A percentile compares a stretch with the other conserved stretches of the same genome.
Conservation (phyloP, 2,888 invertebrate genomes). For the Myopa tessellatipennis region DNA sequence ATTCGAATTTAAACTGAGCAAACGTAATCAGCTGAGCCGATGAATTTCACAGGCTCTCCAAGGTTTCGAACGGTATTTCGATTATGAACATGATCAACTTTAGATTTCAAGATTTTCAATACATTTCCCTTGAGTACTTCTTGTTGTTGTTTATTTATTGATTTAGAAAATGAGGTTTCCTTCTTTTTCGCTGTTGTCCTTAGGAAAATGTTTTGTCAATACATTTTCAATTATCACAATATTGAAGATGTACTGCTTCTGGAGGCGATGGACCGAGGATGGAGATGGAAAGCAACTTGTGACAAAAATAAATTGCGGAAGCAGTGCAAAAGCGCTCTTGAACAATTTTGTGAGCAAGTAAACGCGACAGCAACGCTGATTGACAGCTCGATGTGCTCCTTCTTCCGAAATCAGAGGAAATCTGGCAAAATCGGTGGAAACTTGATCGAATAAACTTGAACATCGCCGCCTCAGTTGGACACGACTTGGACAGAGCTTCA, state of each 20-base stretch:
- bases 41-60: no score
- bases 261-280: conserved; percentile 50
- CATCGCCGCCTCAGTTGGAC: neutral
- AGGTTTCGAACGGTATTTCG: no score
- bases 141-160: no score
- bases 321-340: conserved; percentile 50
- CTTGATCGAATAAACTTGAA: neutral
- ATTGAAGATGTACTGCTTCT: conserved; percentile 39
- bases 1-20: no score
- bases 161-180: no score
- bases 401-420: neutral
- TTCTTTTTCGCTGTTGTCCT: no score
- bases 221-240: conserved; percentile 24
- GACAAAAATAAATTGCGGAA: conserved; percentile 53
- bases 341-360: conserved; percentile 35
- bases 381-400: neutral
- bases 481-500: neutral
- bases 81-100: no score
- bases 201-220: neutral
- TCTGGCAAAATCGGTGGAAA: neutral
- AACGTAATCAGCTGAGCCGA: no score
- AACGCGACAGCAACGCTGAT: neutral
- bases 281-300: conserved; percentile 51
- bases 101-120: no score
- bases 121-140: no score